A percentile compares a stretch with the other conserved stretches of the same genome.
Evolutionary conservation across 2,797 vertebrate genomes (phyloP).

Genomic region (Alca torda): DNA sequence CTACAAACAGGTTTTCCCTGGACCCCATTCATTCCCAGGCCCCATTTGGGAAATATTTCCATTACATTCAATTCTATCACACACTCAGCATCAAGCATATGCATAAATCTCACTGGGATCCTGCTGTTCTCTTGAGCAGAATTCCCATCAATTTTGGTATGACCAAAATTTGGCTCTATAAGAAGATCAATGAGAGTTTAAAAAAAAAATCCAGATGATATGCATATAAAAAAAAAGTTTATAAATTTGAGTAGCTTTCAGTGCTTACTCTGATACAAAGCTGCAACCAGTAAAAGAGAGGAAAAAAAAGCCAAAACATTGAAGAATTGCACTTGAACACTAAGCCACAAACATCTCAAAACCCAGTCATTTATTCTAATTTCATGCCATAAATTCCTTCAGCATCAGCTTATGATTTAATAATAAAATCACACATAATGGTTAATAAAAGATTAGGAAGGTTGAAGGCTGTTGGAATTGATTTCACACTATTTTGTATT

Average conservation of each 20-base stretch:
- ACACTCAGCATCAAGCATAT: background rate
- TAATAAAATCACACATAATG: conserved; percentile 9
- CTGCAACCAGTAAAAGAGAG: background rate
- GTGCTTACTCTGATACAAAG: background rate
- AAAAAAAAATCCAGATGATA: background rate
- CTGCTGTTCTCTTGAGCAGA: background rate
- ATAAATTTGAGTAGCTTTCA: background rate
- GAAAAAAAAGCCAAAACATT: background rate
- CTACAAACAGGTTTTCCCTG: background rate
- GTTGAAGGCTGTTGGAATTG: conserved; percentile 27
- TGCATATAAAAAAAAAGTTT: background rate
- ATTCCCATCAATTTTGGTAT: background rate
- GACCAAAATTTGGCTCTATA: background rate
- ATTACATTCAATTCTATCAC: background rate
- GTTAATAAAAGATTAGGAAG: conserved; percentile 40
- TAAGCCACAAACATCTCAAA: background rate
- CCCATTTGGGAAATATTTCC: background rate
- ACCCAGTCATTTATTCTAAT: background rate
- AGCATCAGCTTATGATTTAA: conserved; percentile 9
- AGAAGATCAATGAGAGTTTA: background rate
- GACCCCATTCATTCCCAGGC: background rate
- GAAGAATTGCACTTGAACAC: background rate
- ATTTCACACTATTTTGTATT: conserved; percentile 22
- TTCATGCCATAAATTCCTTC: background rate
- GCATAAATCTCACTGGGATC: background rate